Percentiles rank a stretch among this genome's conserved stretches.
phyloP scores from a whole-genome alignment of 2,797 vertebrate genomes.

The Echiichthys vipera region DNA sequence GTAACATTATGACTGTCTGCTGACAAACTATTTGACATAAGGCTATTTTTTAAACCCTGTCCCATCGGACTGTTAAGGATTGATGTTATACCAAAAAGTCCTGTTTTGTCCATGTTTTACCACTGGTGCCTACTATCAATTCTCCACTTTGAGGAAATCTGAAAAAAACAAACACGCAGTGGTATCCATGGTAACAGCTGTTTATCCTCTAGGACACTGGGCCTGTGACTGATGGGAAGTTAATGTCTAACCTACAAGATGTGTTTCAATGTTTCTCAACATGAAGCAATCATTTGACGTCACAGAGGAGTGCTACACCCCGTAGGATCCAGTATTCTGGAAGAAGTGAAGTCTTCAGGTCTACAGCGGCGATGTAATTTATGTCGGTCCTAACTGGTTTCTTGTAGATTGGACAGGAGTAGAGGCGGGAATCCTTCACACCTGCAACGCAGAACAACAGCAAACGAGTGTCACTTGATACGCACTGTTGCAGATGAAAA shows the following conservation, averaged over 20 bases:
- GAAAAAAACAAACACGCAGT: neutral
- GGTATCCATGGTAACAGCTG: neutral
- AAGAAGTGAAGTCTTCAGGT: slow-evolving; percentile 87
- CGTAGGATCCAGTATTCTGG: slow-evolving; percentile 95
- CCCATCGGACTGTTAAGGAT: neutral
- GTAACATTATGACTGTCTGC: too few species aligned
- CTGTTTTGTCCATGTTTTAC: neutral
- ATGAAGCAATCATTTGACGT: slow-evolving; percentile 87
- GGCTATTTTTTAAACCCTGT: too few species aligned
- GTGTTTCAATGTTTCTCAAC: neutral
- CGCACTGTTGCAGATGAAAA: neutral
- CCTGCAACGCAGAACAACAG: slow-evolving; percentile 63
- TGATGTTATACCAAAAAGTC: neutral
- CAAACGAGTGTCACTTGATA: neutral
- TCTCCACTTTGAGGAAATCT: neutral
- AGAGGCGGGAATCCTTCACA: slow-evolving; percentile 86
- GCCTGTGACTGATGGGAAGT: neutral
- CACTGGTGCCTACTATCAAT: too few species aligned
- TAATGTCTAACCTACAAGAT: neutral
- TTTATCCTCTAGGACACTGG: neutral
- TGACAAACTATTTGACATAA: too few species aligned
- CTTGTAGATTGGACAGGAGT: slow-evolving; percentile 95
- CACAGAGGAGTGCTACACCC: slow-evolving; percentile 94
- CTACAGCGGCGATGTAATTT: slow-evolving; percentile 91
- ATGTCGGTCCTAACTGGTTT: slow-evolving; percentile 90